phyloP scores from a whole-genome alignment of 2,888 invertebrate genomes.

The Prenolepis imparis region DNA sequence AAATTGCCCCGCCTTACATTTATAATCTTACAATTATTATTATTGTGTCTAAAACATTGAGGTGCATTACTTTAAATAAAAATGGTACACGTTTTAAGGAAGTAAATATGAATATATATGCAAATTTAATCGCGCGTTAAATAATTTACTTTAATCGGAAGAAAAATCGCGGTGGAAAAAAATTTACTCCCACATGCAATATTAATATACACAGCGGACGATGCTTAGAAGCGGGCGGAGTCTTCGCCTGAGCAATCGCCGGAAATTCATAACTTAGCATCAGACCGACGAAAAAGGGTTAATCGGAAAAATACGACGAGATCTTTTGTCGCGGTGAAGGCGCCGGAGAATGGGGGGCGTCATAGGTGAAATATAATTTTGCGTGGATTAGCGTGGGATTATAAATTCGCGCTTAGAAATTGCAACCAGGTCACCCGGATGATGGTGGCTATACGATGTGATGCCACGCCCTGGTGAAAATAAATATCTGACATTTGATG shows the following conservation, averaged over 20 bases:
- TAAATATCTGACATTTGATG: constrained; percentile 49
- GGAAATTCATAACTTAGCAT: constrained; percentile 84
- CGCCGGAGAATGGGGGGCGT: constrained; percentile 50
- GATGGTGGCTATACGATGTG: too few relatives aligned
- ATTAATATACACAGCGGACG: constrained; percentile 31
- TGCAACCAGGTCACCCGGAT: constrained; percentile 39
- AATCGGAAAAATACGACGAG: constrained; percentile 83
- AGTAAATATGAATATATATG: constrained; percentile 29
- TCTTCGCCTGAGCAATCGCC: constrained; percentile 61
- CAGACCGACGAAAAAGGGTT: constrained; percentile 80
- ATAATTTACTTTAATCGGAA: constrained; percentile 52
- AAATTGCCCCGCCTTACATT: too few relatives aligned
- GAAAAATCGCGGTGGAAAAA: too few relatives aligned
- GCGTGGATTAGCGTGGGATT: constrained; percentile 75
- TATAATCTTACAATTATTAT: not conserved
- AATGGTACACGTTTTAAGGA: not conserved
- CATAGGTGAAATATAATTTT: constrained; percentile 80
- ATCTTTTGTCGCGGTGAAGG: constrained; percentile 65
- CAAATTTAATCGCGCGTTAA: constrained; percentile 28
- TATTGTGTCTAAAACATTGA: not conserved
- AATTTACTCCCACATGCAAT: constrained; percentile 67
- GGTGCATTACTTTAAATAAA: constrained; percentile 4
- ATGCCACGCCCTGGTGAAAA: constrained; percentile 63
- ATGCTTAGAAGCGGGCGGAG: constrained; percentile 44
- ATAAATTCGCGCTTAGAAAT: constrained; percentile 71